Conservation (phyloP, 1,140 invertebrate genomes). For the Piezodorus guildinii region DNA sequence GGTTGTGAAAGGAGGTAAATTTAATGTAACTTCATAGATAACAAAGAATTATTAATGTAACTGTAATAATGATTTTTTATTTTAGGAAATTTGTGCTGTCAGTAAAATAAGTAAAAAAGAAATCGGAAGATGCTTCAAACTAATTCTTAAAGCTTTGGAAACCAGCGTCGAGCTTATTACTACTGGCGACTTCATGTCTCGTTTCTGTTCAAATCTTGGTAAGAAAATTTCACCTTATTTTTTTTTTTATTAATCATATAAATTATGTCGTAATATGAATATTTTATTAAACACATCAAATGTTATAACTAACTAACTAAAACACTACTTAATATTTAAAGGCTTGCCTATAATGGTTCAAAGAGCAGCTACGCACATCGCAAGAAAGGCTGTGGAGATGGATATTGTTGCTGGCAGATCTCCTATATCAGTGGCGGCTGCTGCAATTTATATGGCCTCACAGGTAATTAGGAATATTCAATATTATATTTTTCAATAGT, state of each 20-base stretch:
- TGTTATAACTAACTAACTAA: neutral
- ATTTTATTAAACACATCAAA: neutral
- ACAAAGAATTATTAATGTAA: too few relatives aligned
- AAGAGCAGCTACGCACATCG: conserved; percentile 91
- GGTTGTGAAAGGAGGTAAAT: too few relatives aligned
- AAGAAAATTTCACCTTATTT: conserved; percentile 8
- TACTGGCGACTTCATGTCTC: conserved; percentile 95
- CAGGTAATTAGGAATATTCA: conserved; percentile 45
- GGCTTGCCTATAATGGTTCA: conserved; percentile 83
- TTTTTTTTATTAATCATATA: neutral
- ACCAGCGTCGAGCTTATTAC: conserved; percentile 97
- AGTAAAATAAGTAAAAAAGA: conserved; percentile 99
- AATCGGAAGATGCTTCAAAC: conserved; percentile 92
- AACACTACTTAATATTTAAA: conserved; percentile 27
- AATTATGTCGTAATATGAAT: neutral
- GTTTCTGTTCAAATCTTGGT: conserved; percentile 76
- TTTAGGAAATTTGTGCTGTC: conserved; percentile 88
- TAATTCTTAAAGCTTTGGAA: conserved; percentile 83
- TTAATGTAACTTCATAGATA: too few relatives aligned
- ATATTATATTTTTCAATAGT: too few relatives aligned
- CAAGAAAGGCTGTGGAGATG: conserved; percentile 88
- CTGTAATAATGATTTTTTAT: too few relatives aligned
- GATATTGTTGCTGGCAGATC: conserved; percentile 98
- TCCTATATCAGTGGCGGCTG: conserved; percentile 96
- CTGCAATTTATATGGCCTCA: conserved; percentile 99